Percentiles rank a stretch among this genome's conserved stretches.
Conservation (phyloP, 2,797 vertebrate species). For the Anisognathus igniventris region DNA sequence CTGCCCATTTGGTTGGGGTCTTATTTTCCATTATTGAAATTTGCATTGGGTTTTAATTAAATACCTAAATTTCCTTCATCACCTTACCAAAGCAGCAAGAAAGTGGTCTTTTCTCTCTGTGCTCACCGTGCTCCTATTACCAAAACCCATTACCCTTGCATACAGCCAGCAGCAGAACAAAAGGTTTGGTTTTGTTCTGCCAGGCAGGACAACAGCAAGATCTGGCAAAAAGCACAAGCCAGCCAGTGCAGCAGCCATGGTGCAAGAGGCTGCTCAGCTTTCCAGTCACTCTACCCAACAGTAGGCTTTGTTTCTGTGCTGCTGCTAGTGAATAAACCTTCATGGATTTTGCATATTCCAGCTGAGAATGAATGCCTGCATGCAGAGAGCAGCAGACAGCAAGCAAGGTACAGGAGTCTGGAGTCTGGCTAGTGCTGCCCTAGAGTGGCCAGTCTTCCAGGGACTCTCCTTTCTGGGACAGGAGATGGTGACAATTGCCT, state of each 20-base stretch:
- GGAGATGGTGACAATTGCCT: not conserved
- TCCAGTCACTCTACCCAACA: not conserved
- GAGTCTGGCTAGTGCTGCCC: accelerated
- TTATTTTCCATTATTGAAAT: not conserved
- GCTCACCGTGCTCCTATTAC: not conserved
- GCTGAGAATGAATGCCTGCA: not conserved
- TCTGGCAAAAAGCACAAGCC: not conserved
- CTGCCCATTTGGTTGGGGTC: not conserved
- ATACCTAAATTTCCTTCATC: not conserved
- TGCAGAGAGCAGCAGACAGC: not conserved
- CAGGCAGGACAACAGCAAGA: accelerated
- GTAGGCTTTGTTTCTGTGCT: not conserved
- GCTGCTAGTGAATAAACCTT: not conserved
- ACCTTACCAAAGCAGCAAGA: not conserved
- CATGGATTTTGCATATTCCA: accelerated
- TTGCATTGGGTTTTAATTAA: not conserved
- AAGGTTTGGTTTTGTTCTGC: not conserved
- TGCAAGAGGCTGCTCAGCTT: not conserved
- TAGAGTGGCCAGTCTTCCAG: not conserved
- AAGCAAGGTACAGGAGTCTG: not conserved
- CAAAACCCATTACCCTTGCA: not conserved
- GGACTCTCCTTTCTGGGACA: not conserved
- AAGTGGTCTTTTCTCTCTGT: not conserved
- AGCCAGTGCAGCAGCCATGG: accelerated
- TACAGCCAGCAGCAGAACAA: not conserved